Conservation (phyloP, 2,888 invertebrate species). For the Melikaiella ostensackeni region DNA sequence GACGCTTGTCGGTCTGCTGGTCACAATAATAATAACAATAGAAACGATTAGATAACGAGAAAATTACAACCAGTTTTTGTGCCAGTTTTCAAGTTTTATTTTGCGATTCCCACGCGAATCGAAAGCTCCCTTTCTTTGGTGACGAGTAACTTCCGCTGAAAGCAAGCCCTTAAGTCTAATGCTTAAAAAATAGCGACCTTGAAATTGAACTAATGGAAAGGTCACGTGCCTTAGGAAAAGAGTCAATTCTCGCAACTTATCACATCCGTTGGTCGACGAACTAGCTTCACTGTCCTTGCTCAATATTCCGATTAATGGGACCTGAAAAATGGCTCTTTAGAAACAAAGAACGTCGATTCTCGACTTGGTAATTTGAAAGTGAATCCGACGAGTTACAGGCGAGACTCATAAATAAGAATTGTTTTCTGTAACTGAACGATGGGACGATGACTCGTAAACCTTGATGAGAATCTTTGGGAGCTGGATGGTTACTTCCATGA, state of each 20-base stretch:
- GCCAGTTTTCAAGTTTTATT: neutral
- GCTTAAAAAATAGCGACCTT: neutral
- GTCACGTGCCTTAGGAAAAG: conserved; percentile 6
- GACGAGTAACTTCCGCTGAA: neutral
- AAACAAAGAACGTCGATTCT: neutral
- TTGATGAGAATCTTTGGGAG: conserved; percentile 42
- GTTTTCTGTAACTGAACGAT: conserved; percentile 13
- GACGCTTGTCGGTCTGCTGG: neutral
- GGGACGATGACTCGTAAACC: conserved; percentile 41
- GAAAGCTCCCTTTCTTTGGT: neutral
- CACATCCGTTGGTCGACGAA: conserved; percentile 12
- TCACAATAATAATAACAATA: conserved; percentile 17
- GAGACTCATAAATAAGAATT: neutral
- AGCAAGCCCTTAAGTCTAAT: neutral
- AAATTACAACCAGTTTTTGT: conserved; percentile 2
- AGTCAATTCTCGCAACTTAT: neutral
- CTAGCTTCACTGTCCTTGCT: conserved; percentile 8
- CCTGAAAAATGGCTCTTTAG: neutral
- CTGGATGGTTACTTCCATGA: neutral
- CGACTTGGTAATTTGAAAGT: neutral
- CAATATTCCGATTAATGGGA: neutral
- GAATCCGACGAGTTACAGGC: neutral
- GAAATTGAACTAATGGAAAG: conserved; percentile 9
- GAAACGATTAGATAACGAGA: conserved; percentile 21
- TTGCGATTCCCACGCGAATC: conserved; percentile 17